Base-by-base conservation (phyloP, 2,113 vertebrate species). In the Psettodes erumei region DNA sequence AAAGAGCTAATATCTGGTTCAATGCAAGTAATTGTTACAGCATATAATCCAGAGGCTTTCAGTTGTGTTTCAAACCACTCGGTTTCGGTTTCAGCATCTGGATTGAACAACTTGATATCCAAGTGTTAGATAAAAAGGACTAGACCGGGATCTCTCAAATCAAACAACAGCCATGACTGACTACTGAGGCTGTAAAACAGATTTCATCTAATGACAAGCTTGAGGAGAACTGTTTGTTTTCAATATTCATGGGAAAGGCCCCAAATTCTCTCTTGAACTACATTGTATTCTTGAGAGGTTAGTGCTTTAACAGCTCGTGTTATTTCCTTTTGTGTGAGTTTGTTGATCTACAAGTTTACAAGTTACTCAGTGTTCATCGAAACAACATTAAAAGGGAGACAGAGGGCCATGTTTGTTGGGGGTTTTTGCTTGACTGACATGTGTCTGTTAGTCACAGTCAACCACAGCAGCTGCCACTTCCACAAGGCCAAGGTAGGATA, bases 331-430 rank as follows among this genome's bases (percentile, higher is more conserved):
- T 2, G n/a, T 72, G 33, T 50, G n/a, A n/a, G n/a, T n/a, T n/a
- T 1, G 9, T 9, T 37, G 28, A 60, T 53, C 37, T 7, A 38
- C n/a, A 64, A 15, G 33, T n/a, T n/a, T n/a, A n/a, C n/a, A 35
- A 56, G n/a, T 8, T 10, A 8, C 3, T 21, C n/a, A n/a, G n/a
- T n/a, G 35, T 55, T 60, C 16, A 42, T 59, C 19, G 33, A 0
- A 25, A 59, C 43, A 54, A 27, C 13, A 18, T 43, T 38, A 33
- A 59, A 32, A 43, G 45, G n/a, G 27, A 61, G 28, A 82, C 62
- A 35, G 27, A 42, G 50, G 33, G 2, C 16, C n/a, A 3, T 47
- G 37, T 43, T n/a, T 58, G 32, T 61, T 35, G 47, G 15, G 15
- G 6, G 45, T 27, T 21, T 35, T 37, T 54, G 30, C 30, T 62